These are phyloP conservation scores for Ashinkailepas kermadecensis DNA, from an alignment of 2,888 invertebrate genomes.

Conservation along the genomic window DNA sequence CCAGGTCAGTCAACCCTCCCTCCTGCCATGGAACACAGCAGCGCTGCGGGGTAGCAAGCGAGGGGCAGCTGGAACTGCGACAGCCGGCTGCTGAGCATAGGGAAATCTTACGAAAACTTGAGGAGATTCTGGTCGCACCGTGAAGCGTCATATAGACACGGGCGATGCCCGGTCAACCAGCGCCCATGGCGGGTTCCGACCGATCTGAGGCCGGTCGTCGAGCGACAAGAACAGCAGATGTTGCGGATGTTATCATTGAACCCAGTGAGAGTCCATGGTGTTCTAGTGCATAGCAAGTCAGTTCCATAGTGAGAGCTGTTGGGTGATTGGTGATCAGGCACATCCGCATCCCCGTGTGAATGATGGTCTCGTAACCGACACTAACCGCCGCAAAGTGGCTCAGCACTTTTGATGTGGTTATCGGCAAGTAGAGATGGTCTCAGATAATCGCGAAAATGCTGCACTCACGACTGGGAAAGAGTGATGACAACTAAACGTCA, in stretches of 20 bases:
- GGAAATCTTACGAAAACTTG: background rate
- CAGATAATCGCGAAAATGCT: background rate
- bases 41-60: too few relatives aligned
- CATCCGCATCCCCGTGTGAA: background rate
- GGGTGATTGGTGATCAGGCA: background rate
- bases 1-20: too few relatives aligned
- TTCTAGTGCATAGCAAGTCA: background rate
- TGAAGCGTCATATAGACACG: background rate
- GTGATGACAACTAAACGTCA: background rate
- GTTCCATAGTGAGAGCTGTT: background rate
- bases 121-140: background rate
- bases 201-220: background rate
- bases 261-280: background rate
- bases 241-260: background rate
- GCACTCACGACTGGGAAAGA: background rate
- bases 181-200: background rate
- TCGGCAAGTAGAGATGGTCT: background rate
- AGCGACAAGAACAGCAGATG: background rate
- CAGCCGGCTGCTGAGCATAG: too few relatives aligned
- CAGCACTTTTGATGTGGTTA: background rate
- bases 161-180: background rate
- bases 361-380: background rate
- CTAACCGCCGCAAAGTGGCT: background rate
- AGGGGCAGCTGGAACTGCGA: too few relatives aligned
- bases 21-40: too few relatives aligned